Conservation (phyloP, 2,888 invertebrate species). For the Lepidonotus clava region DNA sequence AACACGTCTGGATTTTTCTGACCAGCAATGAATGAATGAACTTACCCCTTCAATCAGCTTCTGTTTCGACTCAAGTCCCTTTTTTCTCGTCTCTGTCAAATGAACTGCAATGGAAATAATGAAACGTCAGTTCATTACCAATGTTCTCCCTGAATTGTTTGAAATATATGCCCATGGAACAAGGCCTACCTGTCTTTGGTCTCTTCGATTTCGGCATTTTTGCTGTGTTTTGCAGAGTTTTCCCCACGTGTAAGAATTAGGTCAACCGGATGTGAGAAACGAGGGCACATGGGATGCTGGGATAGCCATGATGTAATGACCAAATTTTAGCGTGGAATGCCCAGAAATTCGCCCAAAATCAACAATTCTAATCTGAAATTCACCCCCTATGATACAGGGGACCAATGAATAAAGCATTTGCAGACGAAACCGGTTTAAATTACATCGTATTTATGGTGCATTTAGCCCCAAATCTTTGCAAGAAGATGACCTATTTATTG, state of each 20-base stretch:
- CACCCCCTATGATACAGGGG: not conserved
- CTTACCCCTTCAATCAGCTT: slow-evolving; percentile 89
- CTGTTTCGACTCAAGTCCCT: slow-evolving; percentile 93
- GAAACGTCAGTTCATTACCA: not conserved
- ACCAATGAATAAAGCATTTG: not conserved
- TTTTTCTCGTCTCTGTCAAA: slow-evolving; percentile 95
- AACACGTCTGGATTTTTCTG: not conserved
- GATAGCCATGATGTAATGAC: slow-evolving; percentile 30
- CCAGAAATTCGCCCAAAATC: not conserved
- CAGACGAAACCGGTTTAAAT: not conserved
- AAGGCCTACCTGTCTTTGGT: slow-evolving; percentile 60
- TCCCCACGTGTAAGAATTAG: slow-evolving; percentile 1
- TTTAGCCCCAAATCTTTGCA: not conserved
- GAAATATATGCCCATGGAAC: too few species aligned
- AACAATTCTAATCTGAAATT: too few species aligned
- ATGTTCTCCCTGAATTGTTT: too few species aligned
- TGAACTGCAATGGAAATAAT: slow-evolving; percentile 87
- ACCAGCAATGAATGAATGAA: not conserved
- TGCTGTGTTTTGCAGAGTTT: not conserved
- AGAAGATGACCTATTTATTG: slow-evolving; percentile 38
- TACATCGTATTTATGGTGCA: not conserved
- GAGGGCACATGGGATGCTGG: not conserved
- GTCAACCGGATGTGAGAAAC: slow-evolving; percentile 36
- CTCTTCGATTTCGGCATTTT: slow-evolving; percentile 64
- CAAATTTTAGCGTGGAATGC: not conserved